These are phyloP conservation scores for Sinosuthora webbiana DNA, from an alignment of 2,113 vertebrate species.

Conservation along the genomic window DNA sequence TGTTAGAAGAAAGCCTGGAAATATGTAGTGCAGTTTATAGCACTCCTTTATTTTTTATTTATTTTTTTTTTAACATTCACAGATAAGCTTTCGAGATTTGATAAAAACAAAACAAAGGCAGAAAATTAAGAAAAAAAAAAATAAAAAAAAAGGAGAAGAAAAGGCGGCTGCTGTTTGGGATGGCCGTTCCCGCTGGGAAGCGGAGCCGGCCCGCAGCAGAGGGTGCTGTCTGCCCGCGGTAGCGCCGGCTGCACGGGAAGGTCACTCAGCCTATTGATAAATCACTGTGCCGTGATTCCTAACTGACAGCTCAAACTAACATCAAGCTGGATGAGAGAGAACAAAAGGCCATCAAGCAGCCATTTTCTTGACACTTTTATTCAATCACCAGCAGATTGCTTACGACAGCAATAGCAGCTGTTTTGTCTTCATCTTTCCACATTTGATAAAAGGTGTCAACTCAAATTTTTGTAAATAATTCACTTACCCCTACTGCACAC, in stretches of 20 bases:
- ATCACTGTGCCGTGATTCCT: conserved; percentile 99
- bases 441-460: conserved; percentile 99
- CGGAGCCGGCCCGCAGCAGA: conserved; percentile 62
- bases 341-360: conserved; percentile 99
- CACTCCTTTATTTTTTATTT: too few relatives aligned
- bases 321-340: conserved; percentile 99
- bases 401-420: conserved; percentile 99
- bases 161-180: too few relatives aligned
- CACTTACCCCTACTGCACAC: conserved; percentile 96
- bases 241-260: conserved; percentile 81
- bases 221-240: conserved; percentile 80
- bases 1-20: not conserved
- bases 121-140: rapidly evolving
- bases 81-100: not conserved
- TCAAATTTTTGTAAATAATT: conserved; percentile 99
- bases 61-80: not conserved
- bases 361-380: conserved; percentile 99
- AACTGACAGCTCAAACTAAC: conserved; percentile 99
- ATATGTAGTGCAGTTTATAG: not conserved
- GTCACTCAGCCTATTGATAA: conserved; percentile 99
- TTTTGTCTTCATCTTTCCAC: conserved; percentile 99
- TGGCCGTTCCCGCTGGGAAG: not conserved
- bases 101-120: not conserved
- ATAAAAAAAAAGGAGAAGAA: rapidly evolving
- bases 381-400: conserved; percentile 99